Evolutionary conservation across 2,888 invertebrate genomes (phyloP).

Genomic region (Torymus auratus): DNA sequence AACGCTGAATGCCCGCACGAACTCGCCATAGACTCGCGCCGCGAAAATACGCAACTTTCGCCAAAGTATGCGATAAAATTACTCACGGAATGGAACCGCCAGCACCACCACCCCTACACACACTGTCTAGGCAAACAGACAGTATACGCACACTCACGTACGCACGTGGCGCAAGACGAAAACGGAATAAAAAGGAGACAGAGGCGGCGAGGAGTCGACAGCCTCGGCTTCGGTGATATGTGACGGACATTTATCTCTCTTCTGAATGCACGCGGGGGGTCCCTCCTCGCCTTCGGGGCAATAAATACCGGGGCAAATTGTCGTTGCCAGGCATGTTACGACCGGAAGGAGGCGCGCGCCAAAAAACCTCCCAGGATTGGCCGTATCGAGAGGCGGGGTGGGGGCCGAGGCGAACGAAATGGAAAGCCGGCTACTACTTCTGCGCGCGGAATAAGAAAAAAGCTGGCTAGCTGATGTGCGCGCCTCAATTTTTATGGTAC

Average conservation of each 20-base stretch:
- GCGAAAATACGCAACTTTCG: not conserved
- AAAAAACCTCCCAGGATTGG: slow-evolving; percentile 34
- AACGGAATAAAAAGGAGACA: slow-evolving; percentile 21
- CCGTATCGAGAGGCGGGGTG: not conserved
- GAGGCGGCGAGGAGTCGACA: not conserved
- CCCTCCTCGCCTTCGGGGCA: slow-evolving; percentile 19
- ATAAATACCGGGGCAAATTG: slow-evolving; percentile 57
- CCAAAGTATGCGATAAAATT: slow-evolving; percentile 55
- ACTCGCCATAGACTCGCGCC: slow-evolving; percentile 35
- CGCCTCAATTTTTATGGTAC: slow-evolving; percentile 22
- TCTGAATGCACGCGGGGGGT: slow-evolving; percentile 62
- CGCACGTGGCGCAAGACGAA: slow-evolving; percentile 1
- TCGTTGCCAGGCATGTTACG: slow-evolving; percentile 51
- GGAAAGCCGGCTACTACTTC: slow-evolving; percentile 4
- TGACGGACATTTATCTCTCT: slow-evolving; percentile 73
- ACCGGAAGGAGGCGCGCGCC: slow-evolving; percentile 48
- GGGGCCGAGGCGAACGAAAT: slow-evolving; percentile 24
- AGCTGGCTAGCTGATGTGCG: slow-evolving; percentile 5
- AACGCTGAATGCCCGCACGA: slow-evolving; percentile 7
- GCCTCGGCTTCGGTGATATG: slow-evolving; percentile 67
- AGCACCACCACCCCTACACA: not conserved
- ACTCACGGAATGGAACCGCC: slow-evolving; percentile 28
- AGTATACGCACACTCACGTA: not conserved
- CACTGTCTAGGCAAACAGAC: not conserved
- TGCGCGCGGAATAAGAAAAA: not conserved